phyloP scores from a whole-genome alignment of 2,113 vertebrate species.

The Percina caprodes region DNA sequence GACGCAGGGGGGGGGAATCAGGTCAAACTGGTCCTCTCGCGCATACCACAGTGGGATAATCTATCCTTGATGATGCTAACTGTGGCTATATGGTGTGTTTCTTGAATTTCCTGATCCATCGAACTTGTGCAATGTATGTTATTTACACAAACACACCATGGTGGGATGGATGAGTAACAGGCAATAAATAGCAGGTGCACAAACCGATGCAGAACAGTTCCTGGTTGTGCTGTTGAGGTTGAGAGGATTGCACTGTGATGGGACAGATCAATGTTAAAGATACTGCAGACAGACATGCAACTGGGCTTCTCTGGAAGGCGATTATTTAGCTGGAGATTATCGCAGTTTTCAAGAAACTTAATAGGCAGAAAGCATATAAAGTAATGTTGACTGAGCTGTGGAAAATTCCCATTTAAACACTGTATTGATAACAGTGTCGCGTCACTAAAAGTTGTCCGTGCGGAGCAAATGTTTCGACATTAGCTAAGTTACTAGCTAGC shows the following conservation, averaged over 20 bases:
- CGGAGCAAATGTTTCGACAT: neutral
- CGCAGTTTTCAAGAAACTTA: neutral
- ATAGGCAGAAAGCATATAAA: fast-evolving
- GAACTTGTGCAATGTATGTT: neutral
- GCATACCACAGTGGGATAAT: neutral
- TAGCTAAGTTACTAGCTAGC: conserved; percentile 29
- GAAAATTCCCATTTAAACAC: neutral
- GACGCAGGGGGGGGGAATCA: conserved; percentile 35
- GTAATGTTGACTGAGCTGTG: neutral
- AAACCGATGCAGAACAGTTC: neutral
- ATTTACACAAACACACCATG: neutral
- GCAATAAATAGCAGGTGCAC: neutral
- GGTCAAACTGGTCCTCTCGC: conserved; percentile 59
- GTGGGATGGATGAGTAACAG: neutral
- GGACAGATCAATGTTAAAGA: neutral
- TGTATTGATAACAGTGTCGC: fast-evolving
- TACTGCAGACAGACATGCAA: neutral
- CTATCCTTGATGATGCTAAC: too few species aligned
- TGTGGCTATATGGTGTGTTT: neutral
- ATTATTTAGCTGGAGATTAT: neutral
- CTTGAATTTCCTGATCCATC: too few species aligned
- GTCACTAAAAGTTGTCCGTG: neutral
- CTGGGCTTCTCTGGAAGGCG: fast-evolving
- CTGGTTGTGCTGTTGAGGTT: neutral
- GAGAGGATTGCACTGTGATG: neutral